Conservation (phyloP, 2,797 vertebrate genomes). For the Parotocinclus haroldoi region DNA sequence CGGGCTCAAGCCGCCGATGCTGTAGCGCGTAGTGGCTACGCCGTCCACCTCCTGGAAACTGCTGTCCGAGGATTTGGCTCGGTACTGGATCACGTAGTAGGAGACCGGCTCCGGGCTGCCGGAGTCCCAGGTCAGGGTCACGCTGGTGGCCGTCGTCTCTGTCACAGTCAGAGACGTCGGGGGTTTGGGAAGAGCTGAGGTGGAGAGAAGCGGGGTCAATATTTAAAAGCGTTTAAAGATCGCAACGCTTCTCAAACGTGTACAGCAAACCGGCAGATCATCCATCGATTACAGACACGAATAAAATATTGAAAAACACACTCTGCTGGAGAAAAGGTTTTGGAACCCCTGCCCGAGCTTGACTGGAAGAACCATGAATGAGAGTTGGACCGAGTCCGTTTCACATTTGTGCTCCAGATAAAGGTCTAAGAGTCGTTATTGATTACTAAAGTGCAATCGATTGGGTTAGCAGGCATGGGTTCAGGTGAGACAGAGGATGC, state of each 20-base stretch:
- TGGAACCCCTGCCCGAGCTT: too few species aligned
- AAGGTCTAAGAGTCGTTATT: slow-evolving; percentile 59
- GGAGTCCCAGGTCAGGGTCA: slow-evolving; percentile 95
- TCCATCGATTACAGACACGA: too few species aligned
- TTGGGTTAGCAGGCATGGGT: slow-evolving; percentile 53
- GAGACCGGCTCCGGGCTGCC: slow-evolving; percentile 90
- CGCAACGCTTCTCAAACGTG: too few species aligned
- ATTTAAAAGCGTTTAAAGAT: background rate
- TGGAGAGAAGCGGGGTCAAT: background rate
- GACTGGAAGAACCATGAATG: too few species aligned
- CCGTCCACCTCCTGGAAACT: slow-evolving; percentile 94
- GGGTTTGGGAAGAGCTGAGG: slow-evolving; percentile 86
- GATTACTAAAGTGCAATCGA: slow-evolving; percentile 62
- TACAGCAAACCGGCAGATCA: too few species aligned
- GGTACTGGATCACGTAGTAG: slow-evolving; percentile 94
- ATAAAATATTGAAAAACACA: too few species aligned
- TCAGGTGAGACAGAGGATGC: slow-evolving; percentile 32
- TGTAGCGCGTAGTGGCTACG: slow-evolving; percentile 93
- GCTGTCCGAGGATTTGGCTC: slow-evolving; percentile 72
- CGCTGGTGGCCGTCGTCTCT: slow-evolving; percentile 95
- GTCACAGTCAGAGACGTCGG: slow-evolving; percentile 86
- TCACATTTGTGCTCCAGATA: slow-evolving; percentile 43
- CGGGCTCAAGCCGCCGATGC: slow-evolving; percentile 94
- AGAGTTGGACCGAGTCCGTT: too few species aligned
- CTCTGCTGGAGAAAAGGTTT: too few species aligned